Conservation (phyloP, 37 sponge, comb jelly and placozoan genomes). For the Axinella damicornis region DNA sequence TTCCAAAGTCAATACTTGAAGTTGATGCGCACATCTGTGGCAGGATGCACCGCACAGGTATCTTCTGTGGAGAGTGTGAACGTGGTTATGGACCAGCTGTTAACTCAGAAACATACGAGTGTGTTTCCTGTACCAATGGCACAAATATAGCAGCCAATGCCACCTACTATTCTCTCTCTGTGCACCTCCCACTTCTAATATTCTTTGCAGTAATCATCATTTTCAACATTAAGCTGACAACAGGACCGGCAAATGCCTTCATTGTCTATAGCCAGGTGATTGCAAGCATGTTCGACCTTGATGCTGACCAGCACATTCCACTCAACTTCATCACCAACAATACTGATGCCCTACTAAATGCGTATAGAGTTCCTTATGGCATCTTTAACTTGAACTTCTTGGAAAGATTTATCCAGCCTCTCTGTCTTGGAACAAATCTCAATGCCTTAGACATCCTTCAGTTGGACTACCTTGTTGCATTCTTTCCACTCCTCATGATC, state of each 20-base stretch:
- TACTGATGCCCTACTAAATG: background rate
- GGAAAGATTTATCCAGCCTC: slow-evolving; percentile 11
- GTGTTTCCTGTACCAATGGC: slow-evolving; percentile 4
- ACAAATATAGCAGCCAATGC: background rate
- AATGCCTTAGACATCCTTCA: slow-evolving; percentile 15
- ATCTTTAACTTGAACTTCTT: slow-evolving; percentile 63
- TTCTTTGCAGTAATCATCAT: slow-evolving; percentile 35
- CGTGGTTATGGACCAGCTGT: slow-evolving; percentile 1
- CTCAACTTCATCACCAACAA: background rate
- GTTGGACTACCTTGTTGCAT: slow-evolving; percentile 38
- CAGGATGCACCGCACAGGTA: background rate
- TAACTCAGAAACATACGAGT: too few species aligned
- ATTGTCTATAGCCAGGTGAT: slow-evolving; percentile 43
- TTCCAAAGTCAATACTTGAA: background rate
- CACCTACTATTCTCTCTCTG: slow-evolving; percentile 4
- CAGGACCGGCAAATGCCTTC: slow-evolving; percentile 52
- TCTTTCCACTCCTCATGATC: slow-evolving; percentile 56
- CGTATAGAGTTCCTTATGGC: slow-evolving; percentile 26
- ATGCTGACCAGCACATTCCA: slow-evolving; percentile 23
- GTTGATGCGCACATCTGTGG: background rate
- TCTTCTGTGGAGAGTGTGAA: background rate
- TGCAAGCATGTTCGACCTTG: background rate
- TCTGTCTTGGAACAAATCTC: slow-evolving; percentile 26
- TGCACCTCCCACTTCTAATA: slow-evolving; percentile 14
- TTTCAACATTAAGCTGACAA: slow-evolving; percentile 33